Percentiles rank a stretch among this genome's conserved stretches.
Conservation (phyloP, 2,888 invertebrate genomes). For the Synanthedon tipuliformis region DNA sequence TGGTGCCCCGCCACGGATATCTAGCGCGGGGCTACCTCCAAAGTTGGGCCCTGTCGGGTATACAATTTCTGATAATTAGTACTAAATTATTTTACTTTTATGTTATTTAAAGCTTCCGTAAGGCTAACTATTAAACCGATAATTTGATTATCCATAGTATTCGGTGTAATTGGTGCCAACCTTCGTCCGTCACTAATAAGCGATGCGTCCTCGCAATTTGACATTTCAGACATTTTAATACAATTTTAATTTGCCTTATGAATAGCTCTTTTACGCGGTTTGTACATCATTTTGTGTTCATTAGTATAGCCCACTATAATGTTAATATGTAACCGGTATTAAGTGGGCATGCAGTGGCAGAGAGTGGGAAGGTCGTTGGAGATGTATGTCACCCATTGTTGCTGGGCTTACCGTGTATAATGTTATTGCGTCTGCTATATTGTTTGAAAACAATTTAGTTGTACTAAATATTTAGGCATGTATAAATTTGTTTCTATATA, state of each 20-base stretch:
- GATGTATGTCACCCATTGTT: slow-evolving; percentile 8
- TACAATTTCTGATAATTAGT: too few relatives aligned
- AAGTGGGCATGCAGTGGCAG: slow-evolving; percentile 39
- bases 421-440: background rate
- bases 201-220: slow-evolving; percentile 57
- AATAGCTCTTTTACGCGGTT: slow-evolving; percentile 63
- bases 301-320: slow-evolving; percentile 36
- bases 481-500: too few relatives aligned
- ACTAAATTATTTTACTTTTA: too few relatives aligned
- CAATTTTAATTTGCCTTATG: slow-evolving; percentile 59
- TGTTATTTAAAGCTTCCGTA: too few relatives aligned
- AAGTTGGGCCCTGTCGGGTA: too few relatives aligned
- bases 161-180: slow-evolving; percentile 24
- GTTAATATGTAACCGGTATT: slow-evolving; percentile 48
- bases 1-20: too few relatives aligned
- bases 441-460: background rate
- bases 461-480: background rate
- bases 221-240: slow-evolving; percentile 65
- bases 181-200: slow-evolving; percentile 34
- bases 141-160: background rate
- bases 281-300: slow-evolving; percentile 61
- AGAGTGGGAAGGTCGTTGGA: slow-evolving; percentile 28
- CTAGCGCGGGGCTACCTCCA: too few relatives aligned
- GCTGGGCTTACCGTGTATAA: background rate
- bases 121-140: too few relatives aligned